Conservation (phyloP, 2,797 vertebrate genomes). For the Scolopax bukidnonensis region DNA sequence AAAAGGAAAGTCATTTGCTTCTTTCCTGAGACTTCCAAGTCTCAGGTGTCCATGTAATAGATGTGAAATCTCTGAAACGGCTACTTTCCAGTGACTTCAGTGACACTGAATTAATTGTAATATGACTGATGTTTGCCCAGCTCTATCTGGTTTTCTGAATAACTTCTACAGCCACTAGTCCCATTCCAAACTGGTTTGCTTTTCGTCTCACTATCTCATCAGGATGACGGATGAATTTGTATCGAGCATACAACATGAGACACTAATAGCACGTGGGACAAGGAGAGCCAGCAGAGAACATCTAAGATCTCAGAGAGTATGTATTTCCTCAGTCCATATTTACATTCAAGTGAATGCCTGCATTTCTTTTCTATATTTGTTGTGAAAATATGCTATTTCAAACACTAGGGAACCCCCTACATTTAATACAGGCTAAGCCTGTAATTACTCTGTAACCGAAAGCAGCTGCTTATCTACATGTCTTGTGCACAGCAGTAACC, state of each 20-base stretch:
- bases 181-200: background rate
- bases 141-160: background rate
- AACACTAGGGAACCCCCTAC: background rate
- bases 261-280: background rate
- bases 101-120: background rate
- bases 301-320: background rate
- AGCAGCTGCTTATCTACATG: background rate
- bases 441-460: constrained; percentile 38
- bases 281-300: background rate
- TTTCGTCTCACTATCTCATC: background rate
- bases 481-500: background rate
- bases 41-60: background rate
- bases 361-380: constrained; percentile 9
- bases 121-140: background rate
- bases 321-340: background rate
- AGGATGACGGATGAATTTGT: background rate
- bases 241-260: background rate
- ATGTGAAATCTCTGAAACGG: background rate
- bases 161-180: background rate
- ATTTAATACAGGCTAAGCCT: constrained; percentile 2
- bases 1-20: background rate
- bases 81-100: background rate
- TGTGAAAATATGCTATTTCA: constrained; percentile 56
- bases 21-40: background rate
- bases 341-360: background rate